These are phyloP conservation scores for Ciconia boyciana DNA, from an alignment of 2,113 vertebrate genomes.

Conservation along the genomic window DNA sequence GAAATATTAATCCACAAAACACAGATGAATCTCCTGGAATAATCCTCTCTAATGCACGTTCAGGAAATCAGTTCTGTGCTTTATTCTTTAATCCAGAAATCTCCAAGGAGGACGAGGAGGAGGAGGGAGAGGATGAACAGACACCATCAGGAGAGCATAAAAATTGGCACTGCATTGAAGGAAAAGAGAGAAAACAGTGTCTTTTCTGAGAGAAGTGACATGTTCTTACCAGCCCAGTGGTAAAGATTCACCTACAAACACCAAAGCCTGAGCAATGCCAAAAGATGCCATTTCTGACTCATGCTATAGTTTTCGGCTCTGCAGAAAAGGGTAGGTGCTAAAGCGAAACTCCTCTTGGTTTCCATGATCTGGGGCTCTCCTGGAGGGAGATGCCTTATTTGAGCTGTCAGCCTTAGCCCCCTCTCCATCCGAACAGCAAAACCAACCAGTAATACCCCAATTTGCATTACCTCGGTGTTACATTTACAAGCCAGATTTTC, in stretches of 20 bases:
- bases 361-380: background rate
- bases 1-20: constrained; percentile 52
- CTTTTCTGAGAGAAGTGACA: background rate
- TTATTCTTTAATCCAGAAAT: constrained; percentile 65
- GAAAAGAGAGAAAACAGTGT: background rate
- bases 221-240: background rate
- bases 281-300: background rate
- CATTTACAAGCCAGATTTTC: background rate
- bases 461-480: background rate
- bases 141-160: background rate
- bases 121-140: background rate
- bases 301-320: background rate
- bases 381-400: background rate
- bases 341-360: background rate
- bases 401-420: background rate
- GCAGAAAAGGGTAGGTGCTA: background rate
- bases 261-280: background rate
- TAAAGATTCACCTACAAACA: background rate
- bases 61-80: constrained; percentile 59
- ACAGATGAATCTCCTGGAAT: constrained; percentile 29
- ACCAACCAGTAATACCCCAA: background rate
- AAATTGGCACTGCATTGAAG: background rate
- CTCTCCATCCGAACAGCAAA: background rate
- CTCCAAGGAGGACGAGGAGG: constrained; percentile 35
- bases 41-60: constrained; percentile 53